phyloP scores from a whole-genome alignment of 2,113 vertebrate genomes.

The Pomatorhinus ruficollis region DNA sequence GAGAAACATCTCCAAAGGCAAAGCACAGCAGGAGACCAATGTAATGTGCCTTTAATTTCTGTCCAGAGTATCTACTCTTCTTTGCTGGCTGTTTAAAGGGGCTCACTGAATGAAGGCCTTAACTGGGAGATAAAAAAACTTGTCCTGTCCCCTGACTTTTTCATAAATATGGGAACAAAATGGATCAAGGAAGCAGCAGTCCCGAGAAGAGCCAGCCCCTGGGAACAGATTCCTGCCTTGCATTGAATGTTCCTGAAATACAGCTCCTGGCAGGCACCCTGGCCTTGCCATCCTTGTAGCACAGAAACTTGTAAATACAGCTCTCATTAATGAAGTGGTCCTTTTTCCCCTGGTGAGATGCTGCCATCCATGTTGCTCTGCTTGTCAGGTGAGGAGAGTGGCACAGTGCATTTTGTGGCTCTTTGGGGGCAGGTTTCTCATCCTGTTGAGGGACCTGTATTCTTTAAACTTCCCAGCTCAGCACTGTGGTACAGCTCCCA shows the following conservation, averaged over 20 bases:
- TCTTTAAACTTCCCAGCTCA: background rate
- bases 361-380: fast-evolving
- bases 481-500: fast-evolving
- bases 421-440: background rate
- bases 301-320: background rate
- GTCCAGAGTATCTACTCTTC: background rate
- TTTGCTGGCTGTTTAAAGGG: background rate
- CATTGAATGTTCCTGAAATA: background rate
- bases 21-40: background rate
- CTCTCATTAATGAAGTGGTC: background rate
- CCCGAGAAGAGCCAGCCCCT: background rate
- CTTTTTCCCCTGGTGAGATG: background rate
- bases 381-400: background rate
- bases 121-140: background rate
- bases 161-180: background rate
- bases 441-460: background rate
- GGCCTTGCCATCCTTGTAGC: background rate
- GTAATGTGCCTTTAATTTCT: background rate
- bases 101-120: background rate
- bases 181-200: background rate
- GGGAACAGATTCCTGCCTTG: background rate
- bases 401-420: background rate
- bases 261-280: background rate
- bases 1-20: background rate
- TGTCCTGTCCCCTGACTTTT: background rate